phyloP scores from a whole-genome alignment of 2,797 vertebrate genomes.

The Craterocephalus amniculus region DNA sequence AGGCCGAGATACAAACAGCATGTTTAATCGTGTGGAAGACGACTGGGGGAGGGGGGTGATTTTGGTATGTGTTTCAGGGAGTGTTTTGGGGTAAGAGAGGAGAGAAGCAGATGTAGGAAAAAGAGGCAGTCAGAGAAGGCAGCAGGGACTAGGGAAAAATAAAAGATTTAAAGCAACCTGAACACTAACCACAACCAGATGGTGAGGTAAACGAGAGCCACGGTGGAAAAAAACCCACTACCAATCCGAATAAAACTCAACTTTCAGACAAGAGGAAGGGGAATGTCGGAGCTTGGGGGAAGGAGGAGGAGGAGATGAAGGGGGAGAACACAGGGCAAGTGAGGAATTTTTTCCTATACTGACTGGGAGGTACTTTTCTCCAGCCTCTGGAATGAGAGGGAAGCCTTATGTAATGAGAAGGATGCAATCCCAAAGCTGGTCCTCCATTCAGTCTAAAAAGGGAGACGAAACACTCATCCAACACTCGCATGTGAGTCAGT shows the following conservation, averaged over 20 bases:
- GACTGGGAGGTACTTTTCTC: constrained; percentile 47
- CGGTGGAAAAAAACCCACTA: constrained; percentile 67
- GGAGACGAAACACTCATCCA: constrained; percentile 18
- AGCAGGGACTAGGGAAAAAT: constrained; percentile 28
- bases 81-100: constrained; percentile 19
- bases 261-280: constrained; percentile 39
- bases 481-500: not conserved
- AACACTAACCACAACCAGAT: constrained; percentile 83
- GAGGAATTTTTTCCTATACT: constrained; percentile 75
- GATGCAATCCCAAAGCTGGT: constrained; percentile 52
- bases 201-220: constrained; percentile 56
- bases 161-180: constrained; percentile 45
- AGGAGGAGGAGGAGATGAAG: constrained; percentile 15
- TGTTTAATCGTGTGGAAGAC: not conserved
- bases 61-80: constrained; percentile 14
- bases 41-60: not conserved
- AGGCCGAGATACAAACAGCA: not conserved
- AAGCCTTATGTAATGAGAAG: constrained; percentile 67
- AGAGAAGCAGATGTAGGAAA: constrained; percentile 54
- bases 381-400: constrained; percentile 50
- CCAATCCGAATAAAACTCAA: constrained; percentile 44
- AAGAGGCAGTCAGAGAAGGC: constrained; percentile 34
- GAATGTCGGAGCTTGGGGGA: constrained; percentile 20
- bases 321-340: constrained; percentile 35
- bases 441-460: constrained; percentile 16